Base-by-base conservation (phyloP, 2,888 invertebrate species). In the Acronicta leporina region DNA sequence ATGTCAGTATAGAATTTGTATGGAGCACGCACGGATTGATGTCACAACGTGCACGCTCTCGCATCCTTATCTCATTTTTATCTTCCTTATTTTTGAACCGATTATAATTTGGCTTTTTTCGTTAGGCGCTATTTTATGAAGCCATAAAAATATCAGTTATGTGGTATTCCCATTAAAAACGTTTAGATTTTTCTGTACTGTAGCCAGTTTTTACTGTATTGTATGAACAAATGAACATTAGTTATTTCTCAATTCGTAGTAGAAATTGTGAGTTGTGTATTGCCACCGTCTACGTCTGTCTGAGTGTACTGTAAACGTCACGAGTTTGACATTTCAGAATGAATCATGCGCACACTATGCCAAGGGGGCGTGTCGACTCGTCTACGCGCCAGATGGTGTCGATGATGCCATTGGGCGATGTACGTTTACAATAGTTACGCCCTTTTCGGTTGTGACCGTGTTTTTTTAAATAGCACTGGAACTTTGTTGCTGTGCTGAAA, bases 311-410 rank as follows among this genome's bases (percentile, higher is more conserved):
- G 44, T 44, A 27, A 63, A 43, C 70, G 57, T 63, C 64, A 49
- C 57, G 49, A 46, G 71, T 63, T 56, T 82, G 80, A 80, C 81
- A 81, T 79, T 82, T 80, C 56, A 68, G 69, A 71, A 54, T 83
- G 84, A 84, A 70, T 84, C 85, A 83, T 54, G 64, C 76, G 75
- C 73, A 69, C 50, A 47, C 56, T 63, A 58, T 77, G 82, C 84
- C 83, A 85, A 84, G 81, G 43, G 70, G 83, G 85, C 84, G 84
- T 79, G 79, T 35, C 73, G 27, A 20, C n/a, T 15, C 73, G 79
- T 75, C 79, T 68, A 59, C 63, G 53, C 54, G 65, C 68, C 67
- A 71, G 71, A 67, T 58, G 56, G 53, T 47, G 46, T n/a, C 62
- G 27, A 38, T 57, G 44, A 54, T 46, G 66, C 51, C 38, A 84